Percentiles rank a stretch among this genome's conserved stretches.
phyloP scores from a whole-genome alignment of 2,797 vertebrate species.

The Dendrocincla fuliginosa region DNA sequence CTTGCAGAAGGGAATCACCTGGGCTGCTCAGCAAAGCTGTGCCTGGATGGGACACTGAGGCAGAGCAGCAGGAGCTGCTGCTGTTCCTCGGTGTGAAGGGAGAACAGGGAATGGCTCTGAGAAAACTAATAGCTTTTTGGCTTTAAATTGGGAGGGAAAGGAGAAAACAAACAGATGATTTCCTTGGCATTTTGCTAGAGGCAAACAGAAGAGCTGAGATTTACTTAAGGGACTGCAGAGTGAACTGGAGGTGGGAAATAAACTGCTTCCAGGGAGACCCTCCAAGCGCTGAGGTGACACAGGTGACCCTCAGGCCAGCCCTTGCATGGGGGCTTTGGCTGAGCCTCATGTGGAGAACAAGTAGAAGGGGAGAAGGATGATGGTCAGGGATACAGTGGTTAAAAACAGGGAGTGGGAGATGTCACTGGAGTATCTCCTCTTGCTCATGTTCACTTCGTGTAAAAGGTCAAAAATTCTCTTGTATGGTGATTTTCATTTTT shows the following conservation, averaged over 20 bases:
- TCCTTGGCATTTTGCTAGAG: not conserved
- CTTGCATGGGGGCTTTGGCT: not conserved
- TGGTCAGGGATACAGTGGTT: not conserved
- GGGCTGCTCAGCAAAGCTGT: not conserved
- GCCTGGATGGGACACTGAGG: not conserved
- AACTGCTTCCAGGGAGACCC: not conserved
- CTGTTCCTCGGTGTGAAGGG: not conserved
- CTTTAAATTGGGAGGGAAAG: not conserved
- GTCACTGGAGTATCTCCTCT: not conserved
- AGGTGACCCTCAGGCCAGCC: not conserved
- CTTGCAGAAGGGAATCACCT: not conserved
- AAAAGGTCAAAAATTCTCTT: not conserved
- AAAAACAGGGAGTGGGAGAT: not conserved
- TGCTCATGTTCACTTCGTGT: not conserved
- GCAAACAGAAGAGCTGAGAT: not conserved
- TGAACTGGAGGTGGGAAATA: not conserved
- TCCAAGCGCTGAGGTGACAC: not conserved
- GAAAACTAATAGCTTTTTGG: not conserved
- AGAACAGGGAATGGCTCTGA: not conserved
- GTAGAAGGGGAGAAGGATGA: not conserved
- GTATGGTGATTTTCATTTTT: not conserved
- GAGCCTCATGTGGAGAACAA: accelerated
- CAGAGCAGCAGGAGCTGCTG: not conserved
- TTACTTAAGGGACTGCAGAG: not conserved
- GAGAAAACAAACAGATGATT: not conserved